Conservation (phyloP, 2,113 vertebrate species). For the Pollimyrus isidori region DNA sequence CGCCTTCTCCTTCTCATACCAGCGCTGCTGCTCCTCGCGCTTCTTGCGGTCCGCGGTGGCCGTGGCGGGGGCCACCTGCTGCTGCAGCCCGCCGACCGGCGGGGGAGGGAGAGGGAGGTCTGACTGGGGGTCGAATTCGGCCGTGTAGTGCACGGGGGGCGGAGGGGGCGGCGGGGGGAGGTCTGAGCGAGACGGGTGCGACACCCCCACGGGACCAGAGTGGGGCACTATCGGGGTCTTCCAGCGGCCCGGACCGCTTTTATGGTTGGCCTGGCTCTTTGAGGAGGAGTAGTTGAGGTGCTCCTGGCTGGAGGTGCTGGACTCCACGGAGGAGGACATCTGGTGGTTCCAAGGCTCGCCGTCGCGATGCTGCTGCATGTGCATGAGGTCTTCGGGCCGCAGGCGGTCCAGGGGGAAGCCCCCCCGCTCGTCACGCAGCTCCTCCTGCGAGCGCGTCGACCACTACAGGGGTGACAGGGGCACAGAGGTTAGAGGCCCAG, state of each 20-base stretch:
- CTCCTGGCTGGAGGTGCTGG: constrained; percentile 89
- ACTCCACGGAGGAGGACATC: constrained; percentile 77
- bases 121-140: constrained; percentile 65
- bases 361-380: constrained; percentile 59
- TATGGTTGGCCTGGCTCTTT: constrained; percentile 69
- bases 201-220: constrained; percentile 46
- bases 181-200: constrained; percentile 76
- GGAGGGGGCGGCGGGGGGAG: constrained; percentile 84
- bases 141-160: constrained; percentile 65
- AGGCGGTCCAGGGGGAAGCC: constrained; percentile 62
- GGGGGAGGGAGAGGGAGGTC: constrained; percentile 75
- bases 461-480: constrained; percentile 53
- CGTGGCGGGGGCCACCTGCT: constrained; percentile 39
- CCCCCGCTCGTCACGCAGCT: constrained; percentile 62
- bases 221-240: constrained; percentile 78
- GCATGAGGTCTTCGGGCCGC: constrained; percentile 69
- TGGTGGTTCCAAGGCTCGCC: constrained; percentile 78
- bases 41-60: constrained; percentile 77
- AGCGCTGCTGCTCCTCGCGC: constrained; percentile 91
- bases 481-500: not conserved
- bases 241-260: constrained; percentile 91
- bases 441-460: constrained; percentile 81
- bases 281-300: constrained; percentile 84
- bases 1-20: constrained; percentile 98
- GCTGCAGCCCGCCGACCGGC: constrained; percentile 18